phyloP scores from a whole-genome alignment of 2,113 vertebrate genomes.

The Equus quagga region DNA sequence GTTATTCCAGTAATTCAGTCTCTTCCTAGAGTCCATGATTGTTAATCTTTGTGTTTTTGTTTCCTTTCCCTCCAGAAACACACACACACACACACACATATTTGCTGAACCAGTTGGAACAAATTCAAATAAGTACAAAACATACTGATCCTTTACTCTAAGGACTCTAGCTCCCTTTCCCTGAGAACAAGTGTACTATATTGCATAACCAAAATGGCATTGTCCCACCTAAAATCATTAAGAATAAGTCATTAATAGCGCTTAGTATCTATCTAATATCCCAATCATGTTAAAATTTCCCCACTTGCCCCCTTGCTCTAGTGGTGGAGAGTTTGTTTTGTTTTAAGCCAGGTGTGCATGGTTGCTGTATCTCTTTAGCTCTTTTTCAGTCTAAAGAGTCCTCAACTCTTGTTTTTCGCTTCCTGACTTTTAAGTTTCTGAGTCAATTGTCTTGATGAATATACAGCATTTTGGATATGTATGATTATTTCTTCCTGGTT shows the following conservation, averaged over 20 bases:
- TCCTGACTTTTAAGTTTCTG: background rate
- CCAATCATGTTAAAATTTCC: background rate
- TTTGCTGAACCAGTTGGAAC: background rate
- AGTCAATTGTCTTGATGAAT: background rate
- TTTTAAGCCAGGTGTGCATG: background rate
- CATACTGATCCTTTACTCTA: rapidly evolving
- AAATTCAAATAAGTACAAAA: background rate
- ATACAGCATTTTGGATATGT: background rate
- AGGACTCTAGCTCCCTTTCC: background rate
- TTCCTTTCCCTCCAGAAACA: background rate
- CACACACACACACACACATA: too few species aligned
- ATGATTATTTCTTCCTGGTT: background rate
- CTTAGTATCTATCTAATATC: too few species aligned
- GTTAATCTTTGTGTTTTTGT: background rate
- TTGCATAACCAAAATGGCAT: background rate
- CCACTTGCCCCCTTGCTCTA: background rate
- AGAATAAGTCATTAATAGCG: background rate
- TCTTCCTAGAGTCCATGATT: background rate
- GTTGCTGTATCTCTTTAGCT: background rate
- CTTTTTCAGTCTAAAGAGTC: background rate
- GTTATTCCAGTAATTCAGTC: background rate
- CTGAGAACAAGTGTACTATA: background rate
- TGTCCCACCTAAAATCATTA: background rate
- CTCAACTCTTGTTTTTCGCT: background rate
- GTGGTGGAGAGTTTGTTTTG: background rate